Evolutionary conservation across 2,888 invertebrate species (phyloP), one percentile per base, ranked within the genome.

Genomic region (Serripes groenlandicus): DNA sequence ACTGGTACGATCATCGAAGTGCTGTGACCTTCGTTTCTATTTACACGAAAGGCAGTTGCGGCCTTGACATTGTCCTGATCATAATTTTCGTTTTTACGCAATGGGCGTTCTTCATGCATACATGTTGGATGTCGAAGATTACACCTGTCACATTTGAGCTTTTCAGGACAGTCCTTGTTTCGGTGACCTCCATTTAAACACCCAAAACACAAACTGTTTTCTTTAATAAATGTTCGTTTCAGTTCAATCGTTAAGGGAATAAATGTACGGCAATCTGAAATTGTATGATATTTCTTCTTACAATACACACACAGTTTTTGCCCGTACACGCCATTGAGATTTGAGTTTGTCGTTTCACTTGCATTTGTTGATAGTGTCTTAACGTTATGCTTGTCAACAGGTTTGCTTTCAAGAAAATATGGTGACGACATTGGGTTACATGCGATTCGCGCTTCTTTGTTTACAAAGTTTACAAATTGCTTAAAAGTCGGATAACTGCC

Each of bases 161-260:
- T 52, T 0, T 73, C 18, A 37, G n/a, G 76, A 69, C 89, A 90
- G 11, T 72, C 69, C 54, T 78, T 87, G 2, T 85, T 79, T 18
- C 75, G 35, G 56, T 90, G 90, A 4, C 88, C 88, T 21, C 28
- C 15, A 3, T 60, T 1, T n/a, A 90, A 52, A 72, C 89, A 90
- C 7, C 88, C 88, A 35, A 66, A 66, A 66, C 66, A 66, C 35
- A 66, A 66, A 15, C 26, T n/a, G 18, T 42, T 66, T 35, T 66
- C 42, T 15, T n/a, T 11, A 9, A 26, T 37, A 66, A 66, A 66
- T 23, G 34, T 18, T 37, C 37, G 34, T 26, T 37, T 66, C n/a
- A 35, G 18, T 18, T 23, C 35, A 35, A 66, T 11, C 21, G 66
- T 7, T 66, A 35, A 35, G 3, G 21, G 35, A 11, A 66, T 11